phyloP scores from a whole-genome alignment of 2,888 invertebrate species.

The Ectropis crepuscularia region DNA sequence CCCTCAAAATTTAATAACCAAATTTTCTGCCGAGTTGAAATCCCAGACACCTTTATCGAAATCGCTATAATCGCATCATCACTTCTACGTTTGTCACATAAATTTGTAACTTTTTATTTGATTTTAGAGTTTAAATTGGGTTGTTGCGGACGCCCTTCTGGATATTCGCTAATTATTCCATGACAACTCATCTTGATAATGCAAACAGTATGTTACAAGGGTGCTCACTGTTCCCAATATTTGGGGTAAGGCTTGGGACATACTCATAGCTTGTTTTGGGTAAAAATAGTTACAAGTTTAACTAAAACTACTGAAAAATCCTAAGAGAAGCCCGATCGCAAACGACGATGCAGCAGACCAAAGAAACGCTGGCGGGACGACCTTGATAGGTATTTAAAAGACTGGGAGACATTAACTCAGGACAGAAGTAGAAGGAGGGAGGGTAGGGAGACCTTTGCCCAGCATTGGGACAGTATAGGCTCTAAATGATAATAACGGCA shows the following conservation, averaged over 20 bases:
- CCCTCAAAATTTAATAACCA: constrained; percentile 35
- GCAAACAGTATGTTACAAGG: constrained; percentile 55
- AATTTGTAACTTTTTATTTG: constrained; percentile 6
- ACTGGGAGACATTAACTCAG: no score
- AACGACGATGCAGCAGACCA: no score
- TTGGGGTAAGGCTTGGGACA: neutral
- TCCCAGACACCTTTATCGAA: constrained; percentile 43
- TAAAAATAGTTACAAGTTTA: no score
- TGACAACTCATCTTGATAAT: constrained; percentile 57
- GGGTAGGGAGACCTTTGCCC: no score
- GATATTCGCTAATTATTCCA: constrained; percentile 62
- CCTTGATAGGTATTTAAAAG: no score
- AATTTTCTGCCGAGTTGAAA: constrained; percentile 40
- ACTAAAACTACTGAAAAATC: no score
- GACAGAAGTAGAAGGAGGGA: no score
- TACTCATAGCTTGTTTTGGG: neutral
- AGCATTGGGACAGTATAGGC: no score
- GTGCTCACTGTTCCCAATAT: constrained; percentile 28
- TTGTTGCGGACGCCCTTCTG: constrained; percentile 37
- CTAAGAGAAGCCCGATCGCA: no score
- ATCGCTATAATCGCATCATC: constrained; percentile 42
- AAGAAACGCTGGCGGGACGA: no score
- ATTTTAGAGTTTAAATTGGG: constrained; percentile 15
- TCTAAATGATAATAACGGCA: no score
- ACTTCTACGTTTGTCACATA: neutral